Evolutionary conservation across 2,797 vertebrate genomes (phyloP).

Genomic region (Megalops cyprinoides): DNA sequence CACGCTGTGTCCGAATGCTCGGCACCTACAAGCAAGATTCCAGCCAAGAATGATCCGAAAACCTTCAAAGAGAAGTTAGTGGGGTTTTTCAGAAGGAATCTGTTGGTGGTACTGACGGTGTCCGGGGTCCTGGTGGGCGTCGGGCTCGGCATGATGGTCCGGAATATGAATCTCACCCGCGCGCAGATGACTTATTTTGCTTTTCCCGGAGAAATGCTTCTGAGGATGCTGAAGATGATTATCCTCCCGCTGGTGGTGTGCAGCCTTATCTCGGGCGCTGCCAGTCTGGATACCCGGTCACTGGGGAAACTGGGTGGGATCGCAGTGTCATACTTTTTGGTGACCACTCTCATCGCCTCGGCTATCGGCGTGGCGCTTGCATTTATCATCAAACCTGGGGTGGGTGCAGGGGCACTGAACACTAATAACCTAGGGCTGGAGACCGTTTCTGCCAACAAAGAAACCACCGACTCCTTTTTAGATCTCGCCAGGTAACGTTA

Average conservation of each 20-base stretch:
- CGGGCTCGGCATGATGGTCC: constrained; percentile 81
- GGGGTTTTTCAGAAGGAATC: constrained; percentile 78
- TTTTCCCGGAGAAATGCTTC: constrained; percentile 95
- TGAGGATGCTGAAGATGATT: constrained; percentile 97
- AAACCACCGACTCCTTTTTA: constrained; percentile 91
- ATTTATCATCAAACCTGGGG: constrained; percentile 89
- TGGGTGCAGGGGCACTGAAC: constrained; percentile 82
- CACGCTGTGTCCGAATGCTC: constrained; percentile 66
- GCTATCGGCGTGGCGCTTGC: constrained; percentile 86
- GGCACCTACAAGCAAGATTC: constrained; percentile 36
- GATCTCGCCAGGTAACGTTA: constrained; percentile 84
- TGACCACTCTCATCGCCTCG: constrained; percentile 91
- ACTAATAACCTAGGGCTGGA: constrained; percentile 76
- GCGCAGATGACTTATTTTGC: constrained; percentile 87
- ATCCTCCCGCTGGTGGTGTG: constrained; percentile 95
- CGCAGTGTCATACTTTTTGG: constrained; percentile 88
- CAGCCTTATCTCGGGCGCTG: constrained; percentile 93
- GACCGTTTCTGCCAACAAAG: constrained; percentile 76
- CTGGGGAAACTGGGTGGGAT: constrained; percentile 93
- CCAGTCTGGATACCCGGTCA: constrained; percentile 91
- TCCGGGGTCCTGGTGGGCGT: constrained; percentile 88
- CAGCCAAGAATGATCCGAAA: constrained; percentile 45
- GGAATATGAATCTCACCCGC: constrained; percentile 72
- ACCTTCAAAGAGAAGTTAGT: constrained; percentile 49
- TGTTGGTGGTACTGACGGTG: constrained; percentile 89